Evolutionary conservation across 2,888 invertebrate species (phyloP), one percentile per base, ranked within the genome.

Genomic region (Cryptocephalus primarius): DNA sequence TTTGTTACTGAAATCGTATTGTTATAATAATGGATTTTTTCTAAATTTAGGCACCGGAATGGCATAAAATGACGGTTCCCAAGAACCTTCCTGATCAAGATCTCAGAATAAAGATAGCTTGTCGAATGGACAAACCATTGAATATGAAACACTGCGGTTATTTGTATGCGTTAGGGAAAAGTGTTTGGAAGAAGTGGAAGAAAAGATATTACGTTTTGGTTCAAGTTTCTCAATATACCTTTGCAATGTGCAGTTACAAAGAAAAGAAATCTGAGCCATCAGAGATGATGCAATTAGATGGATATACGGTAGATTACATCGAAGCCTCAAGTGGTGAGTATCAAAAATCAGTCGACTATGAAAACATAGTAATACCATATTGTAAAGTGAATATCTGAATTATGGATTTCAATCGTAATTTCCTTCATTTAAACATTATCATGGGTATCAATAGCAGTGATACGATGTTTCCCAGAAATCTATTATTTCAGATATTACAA

Each of bases 151-250:
- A 99, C 70, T 97, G 97, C 70, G 88, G 88, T 6, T 85, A 91
- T 67, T 76, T 93, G 41, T 91, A 88, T 71, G 89, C 90, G n/a
- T 80, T 91, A 62, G 92, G 99, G 43, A 95, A 96, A 74, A 84
- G 84, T 49, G 95, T 96, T 1, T 99, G 99, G 97, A 94, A 97
- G 66, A 99, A 97, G 69, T 99, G 97, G 96, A 99, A 99, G 75
- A 89, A 92, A 63, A 79, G 99, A 47, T 99, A 97, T 72, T 96
- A 90, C 79, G 95, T 97, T 55, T 76, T 99, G 55, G 97, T 99
- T 42, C 97, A 99, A 80, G 96, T 97, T 40, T 96, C 96, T 51
- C 99, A 99, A 75, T 99, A 99, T 73, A 97, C 97, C 36, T 99
- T 99, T 75, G 97, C 99, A 40, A 90, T 99, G 83, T 99, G 99